Evolutionary conservation across 2,113 vertebrate genomes (phyloP).

Genomic region (Cebidichthys violaceus): DNA sequence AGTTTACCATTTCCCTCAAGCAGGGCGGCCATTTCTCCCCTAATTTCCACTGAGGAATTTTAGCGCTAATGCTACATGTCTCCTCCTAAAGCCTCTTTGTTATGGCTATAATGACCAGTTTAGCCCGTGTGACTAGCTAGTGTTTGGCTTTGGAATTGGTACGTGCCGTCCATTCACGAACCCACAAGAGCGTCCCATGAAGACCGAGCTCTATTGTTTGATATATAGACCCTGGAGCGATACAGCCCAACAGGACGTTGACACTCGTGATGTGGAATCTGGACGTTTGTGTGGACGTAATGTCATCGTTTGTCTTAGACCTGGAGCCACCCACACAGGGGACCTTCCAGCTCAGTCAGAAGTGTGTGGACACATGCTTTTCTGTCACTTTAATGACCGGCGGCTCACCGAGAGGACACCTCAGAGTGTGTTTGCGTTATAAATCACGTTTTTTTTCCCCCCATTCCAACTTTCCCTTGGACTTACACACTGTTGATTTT

Average conservation of each 20-base stretch:
- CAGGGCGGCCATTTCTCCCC: conserved; percentile 48
- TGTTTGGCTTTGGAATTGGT: conserved; percentile 78
- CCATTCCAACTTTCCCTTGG: neutral
- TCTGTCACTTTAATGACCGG: neutral
- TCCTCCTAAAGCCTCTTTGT: conserved; percentile 78
- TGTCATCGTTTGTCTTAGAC: conserved; percentile 57
- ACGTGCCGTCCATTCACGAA: conserved; percentile 72
- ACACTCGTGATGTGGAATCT: conserved; percentile 73
- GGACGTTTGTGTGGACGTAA: conserved; percentile 58
- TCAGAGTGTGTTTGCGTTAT: neutral
- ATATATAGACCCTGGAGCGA: conserved; percentile 65
- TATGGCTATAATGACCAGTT: conserved; percentile 75
- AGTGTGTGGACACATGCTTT: neutral
- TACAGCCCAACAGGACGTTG: conserved; percentile 61
- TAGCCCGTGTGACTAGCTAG: conserved; percentile 69
- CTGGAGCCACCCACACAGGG: conserved; percentile 19
- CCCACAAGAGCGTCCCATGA: conserved; percentile 58
- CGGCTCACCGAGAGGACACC: neutral
- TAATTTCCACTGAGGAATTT: conserved; percentile 69
- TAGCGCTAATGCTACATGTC: conserved; percentile 70
- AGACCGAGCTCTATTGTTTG: conserved; percentile 75
- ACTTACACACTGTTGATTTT: neutral
- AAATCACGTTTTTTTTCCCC: neutral
- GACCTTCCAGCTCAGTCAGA: conserved; percentile 15
- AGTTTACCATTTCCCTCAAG: conserved; percentile 74